Conservation (phyloP, 2,888 invertebrate species). For the Synanthedon formicaeformis region DNA sequence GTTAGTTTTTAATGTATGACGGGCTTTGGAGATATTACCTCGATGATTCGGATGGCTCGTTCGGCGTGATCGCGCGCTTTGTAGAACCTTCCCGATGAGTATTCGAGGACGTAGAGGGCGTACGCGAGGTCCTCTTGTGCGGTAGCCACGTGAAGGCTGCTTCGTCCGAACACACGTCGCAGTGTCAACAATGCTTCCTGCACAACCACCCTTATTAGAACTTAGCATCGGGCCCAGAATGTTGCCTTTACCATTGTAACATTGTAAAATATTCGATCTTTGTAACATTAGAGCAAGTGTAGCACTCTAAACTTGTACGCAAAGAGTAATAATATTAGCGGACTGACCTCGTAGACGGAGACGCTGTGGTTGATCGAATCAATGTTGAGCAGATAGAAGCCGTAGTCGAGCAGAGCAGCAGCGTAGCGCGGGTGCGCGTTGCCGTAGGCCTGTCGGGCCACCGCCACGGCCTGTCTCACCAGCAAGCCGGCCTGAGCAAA, state of each 20-base stretch:
- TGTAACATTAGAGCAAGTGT: no score
- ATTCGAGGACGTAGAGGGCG: conserved; percentile 92
- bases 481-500: conserved; percentile 85
- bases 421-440: conserved; percentile 84
- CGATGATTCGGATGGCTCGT: conserved; percentile 84
- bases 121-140: conserved; percentile 94
- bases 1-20: no score
- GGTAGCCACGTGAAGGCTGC: conserved; percentile 88
- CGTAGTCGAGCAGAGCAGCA: conserved; percentile 88
- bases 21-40: conserved; percentile 30
- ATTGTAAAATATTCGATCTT: no score
- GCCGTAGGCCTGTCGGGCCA: conserved; percentile 74
- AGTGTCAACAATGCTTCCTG: conserved; percentile 81
- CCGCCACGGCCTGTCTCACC: conserved; percentile 83
- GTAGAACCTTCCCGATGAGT: conserved; percentile 87
- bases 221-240: background rate
- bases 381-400: conserved; percentile 89
- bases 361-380: conserved; percentile 89
- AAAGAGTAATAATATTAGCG: no score
- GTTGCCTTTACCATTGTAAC: background rate
- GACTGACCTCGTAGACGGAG: conserved; percentile 79
- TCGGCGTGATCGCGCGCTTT: conserved; percentile 87
- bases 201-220: conserved; percentile 1
- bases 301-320: no score
- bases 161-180: conserved; percentile 81